phyloP scores from a whole-genome alignment of 2,797 vertebrate genomes.

The Megaceryle alcyon region DNA sequence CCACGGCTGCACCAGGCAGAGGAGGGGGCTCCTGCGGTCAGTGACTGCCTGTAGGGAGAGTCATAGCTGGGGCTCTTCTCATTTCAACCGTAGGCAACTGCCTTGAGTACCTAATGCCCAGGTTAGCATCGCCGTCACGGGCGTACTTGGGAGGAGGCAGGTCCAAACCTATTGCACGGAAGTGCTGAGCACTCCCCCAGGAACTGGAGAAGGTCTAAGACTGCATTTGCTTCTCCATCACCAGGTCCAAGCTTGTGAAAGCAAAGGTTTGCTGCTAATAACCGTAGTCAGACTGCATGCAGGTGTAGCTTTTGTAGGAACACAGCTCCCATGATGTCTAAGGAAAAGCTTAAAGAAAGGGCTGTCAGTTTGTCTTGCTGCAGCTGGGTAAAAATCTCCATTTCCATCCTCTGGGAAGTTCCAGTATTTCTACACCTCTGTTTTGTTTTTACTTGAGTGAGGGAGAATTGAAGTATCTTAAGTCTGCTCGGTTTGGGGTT shows the following conservation, averaged over 20 bases:
- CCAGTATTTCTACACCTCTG: not conserved
- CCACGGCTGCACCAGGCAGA: not conserved
- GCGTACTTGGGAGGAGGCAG: not conserved
- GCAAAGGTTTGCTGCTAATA: not conserved
- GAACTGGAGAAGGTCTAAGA: not conserved
- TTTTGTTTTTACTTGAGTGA: not conserved
- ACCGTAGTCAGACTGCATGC: not conserved
- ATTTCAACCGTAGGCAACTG: rapidly evolving
- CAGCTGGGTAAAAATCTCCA: not conserved
- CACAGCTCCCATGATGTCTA: not conserved
- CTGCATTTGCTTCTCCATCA: not conserved
- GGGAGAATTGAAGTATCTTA: conserved; percentile 68
- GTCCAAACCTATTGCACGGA: not conserved
- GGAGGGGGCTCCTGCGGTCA: not conserved
- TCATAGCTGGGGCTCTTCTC: rapidly evolving
- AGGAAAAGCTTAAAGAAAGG: not conserved
- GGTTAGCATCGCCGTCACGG: rapidly evolving
- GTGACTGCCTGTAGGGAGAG: not conserved
- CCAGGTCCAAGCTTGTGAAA: not conserved
- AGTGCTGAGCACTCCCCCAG: not conserved
- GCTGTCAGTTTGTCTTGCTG: not conserved
- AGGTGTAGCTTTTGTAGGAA: not conserved
- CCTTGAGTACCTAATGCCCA: not conserved
- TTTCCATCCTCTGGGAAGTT: conserved; percentile 3
- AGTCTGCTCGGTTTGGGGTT: conserved; percentile 43